Base-by-base conservation (phyloP, 2,888 invertebrate genomes). In the Empis stercorea region DNA sequence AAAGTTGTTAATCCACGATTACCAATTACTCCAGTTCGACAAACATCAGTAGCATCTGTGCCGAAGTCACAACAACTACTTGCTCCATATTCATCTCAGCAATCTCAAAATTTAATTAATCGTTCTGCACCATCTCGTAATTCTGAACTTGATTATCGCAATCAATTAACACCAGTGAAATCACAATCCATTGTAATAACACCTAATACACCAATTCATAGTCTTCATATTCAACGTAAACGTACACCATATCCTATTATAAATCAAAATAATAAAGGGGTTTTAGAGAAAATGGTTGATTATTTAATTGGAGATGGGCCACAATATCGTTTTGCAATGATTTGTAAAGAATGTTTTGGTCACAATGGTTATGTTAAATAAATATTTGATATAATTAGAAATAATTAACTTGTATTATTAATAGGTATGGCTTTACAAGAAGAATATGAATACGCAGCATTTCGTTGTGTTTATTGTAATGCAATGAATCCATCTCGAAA, bases 251-350 rank as follows among this genome's bases (percentile, higher is more conserved):
- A 63, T 55, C 70, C 70, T 6, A 59, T 69, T 20, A 59, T 68
- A 5, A 65, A 69, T 52, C 71, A 76, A 67, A 71, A 76, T 4
- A 72, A 89, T 53, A 80, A 92, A 49, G 80, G 84, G 7, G 78
- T 84, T 30, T 65, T 95, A 52, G 96, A 96, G 68, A 84, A 86
- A 61, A 74, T 97, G 59, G 83, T 99, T 14, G 97, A 99, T 65
- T 93, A 87, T 63, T 71, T 99, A 51, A 80, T 97, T 38, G 95
- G 94, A 38, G 97, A 99, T 66, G 97, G 96, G 1, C 95, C 96
- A 20, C 81, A 81, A 51, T 88, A 93, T 68, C 80, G 96, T 57
- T 97, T 86, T 73, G 99, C 97, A 16, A 78, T 99, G 53, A 92
- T 99, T 60, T 99, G 99, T 67, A 76, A 76, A 36, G 78, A 84